Base-by-base conservation (phyloP, 2,797 vertebrate species). In the Phoeniculus purpureus region DNA sequence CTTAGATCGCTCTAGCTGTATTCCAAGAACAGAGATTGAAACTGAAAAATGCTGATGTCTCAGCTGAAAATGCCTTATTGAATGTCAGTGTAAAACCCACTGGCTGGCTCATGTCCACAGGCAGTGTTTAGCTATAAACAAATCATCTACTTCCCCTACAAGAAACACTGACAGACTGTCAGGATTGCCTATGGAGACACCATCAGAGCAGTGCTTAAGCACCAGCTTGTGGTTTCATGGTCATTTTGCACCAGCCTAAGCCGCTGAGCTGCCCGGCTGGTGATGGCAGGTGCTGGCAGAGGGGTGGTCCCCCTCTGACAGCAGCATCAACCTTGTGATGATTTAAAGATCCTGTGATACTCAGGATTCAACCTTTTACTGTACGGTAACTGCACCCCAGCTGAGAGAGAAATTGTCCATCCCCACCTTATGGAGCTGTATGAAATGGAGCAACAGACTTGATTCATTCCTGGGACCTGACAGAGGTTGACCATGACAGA, bases 211-310 rank as follows among this genome's bases (percentile, higher is more conserved):
- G 47, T 0, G 7, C 40, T 76, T 86, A 89, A 80, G 80, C 32
- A 8, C 60, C 1, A 1, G 26, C 0, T 1, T 47, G 32, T 60
- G 51, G 15, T 76, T 89, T 80, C 40, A 27, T 0, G 1, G 19
- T 51, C 20, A 6, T 67, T 89, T 62, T 67, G 27, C 1, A 1
- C 55, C 45, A 83, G 32, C 45, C 66, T 25, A 47, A 81, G 66
- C 56, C 68, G 61, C 56, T 55, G 61, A 77, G 29, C 29, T 68
- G 45, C 84, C 68, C 1, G 1, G 43, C 21, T 1, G 1, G 32
- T 1, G 4, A 51, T 0, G 2, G 61, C 47, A 73, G 31, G 12
- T 68, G 27, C 47, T 68, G 32, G 20, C 56, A 50, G 61, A 48
- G 29, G 54, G 17, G 12, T 59, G 15, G 16, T 60, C 7, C 15